Conservation (phyloP, 2,113 vertebrate species). For the Sinocyclocheilus anophthalmus region DNA sequence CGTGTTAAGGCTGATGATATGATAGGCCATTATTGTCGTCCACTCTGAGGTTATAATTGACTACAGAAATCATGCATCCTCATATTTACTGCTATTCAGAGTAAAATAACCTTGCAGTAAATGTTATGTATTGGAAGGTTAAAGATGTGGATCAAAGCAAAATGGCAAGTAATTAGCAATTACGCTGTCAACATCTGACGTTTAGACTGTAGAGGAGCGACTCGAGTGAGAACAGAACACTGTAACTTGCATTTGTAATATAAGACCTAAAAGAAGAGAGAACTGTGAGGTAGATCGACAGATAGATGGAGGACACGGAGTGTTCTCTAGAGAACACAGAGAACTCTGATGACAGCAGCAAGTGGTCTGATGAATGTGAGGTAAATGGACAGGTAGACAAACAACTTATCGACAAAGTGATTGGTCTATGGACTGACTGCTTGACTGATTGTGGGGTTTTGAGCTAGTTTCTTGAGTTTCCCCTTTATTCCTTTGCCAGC, state of each 20-base stretch:
- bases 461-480: neutral
- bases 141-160: constrained; percentile 30
- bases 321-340: neutral
- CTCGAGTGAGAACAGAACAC: neutral
- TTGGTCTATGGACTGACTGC: constrained; percentile 20
- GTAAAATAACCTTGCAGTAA: constrained; percentile 38
- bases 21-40: neutral
- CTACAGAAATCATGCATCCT: constrained; percentile 13
- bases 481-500: constrained; percentile 21
- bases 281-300: neutral
- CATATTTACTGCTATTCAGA: constrained; percentile 12
- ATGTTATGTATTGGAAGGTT: constrained; percentile 27
- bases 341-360: neutral
- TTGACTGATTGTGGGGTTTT: constrained; percentile 37
- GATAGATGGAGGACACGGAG: neutral
- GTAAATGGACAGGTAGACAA: constrained; percentile 39
- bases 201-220: neutral
- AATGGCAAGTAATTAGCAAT: constrained; percentile 29
- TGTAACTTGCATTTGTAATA: constrained; percentile 3
- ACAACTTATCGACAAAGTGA: constrained; percentile 31
- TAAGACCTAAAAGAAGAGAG: neutral
- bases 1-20: constrained; percentile 6
- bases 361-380: constrained; percentile 25
- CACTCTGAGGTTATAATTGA: constrained; percentile 10
- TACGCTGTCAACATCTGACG: constrained; percentile 27